Evolutionary conservation across 2,113 vertebrate species (phyloP).

Genomic region (Aramus guarauna): DNA sequence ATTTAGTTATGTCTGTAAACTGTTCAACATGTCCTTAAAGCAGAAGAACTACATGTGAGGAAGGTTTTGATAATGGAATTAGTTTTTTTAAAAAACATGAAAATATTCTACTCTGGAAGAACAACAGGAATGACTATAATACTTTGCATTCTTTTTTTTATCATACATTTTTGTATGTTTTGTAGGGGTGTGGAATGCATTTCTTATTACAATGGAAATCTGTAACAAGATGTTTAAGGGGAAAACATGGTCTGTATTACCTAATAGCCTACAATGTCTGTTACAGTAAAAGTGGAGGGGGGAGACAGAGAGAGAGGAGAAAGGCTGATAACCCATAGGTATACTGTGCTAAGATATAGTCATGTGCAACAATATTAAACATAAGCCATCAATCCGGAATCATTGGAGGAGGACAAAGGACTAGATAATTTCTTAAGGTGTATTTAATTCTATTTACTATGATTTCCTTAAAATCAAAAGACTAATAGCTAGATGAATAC

Average conservation of each 20-base stretch:
- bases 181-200: not conserved
- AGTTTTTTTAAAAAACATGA: not conserved
- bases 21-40: not conserved
- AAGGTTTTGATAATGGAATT: not conserved
- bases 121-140: not conserved
- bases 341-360: fast-evolving
- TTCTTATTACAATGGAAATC: not conserved
- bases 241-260: not conserved
- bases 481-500: not conserved
- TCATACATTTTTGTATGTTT: not conserved
- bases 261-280: too few species aligned
- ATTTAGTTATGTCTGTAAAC: not conserved
- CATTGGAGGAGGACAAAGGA: not conserved
- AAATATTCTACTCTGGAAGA: not conserved
- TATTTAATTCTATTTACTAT: not conserved
- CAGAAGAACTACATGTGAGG: not conserved
- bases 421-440: not conserved
- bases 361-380: not conserved
- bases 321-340: not conserved
- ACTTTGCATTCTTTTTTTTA: not conserved
- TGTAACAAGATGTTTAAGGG: not conserved
- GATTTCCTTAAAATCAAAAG: not conserved
- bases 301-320: not conserved
- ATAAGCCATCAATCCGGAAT: not conserved
- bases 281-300: not conserved